Base-by-base conservation (phyloP, 2,113 vertebrate genomes). In the Sorex araneus region DNA sequence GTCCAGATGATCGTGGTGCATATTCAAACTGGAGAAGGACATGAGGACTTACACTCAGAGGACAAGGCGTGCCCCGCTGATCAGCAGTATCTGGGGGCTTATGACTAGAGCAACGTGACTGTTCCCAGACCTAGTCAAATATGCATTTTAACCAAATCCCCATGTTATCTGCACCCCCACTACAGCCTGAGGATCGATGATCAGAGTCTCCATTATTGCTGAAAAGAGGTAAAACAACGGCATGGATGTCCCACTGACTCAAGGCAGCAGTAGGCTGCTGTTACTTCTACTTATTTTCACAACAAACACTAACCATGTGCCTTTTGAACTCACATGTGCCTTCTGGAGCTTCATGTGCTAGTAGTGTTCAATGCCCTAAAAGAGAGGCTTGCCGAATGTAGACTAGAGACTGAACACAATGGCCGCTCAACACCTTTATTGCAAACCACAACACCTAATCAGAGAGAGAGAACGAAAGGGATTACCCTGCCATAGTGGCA, bases 171-270 rank as follows among this genome's bases (percentile, higher is more conserved):
- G 28, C 2, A n/a, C 54, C 19, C 0, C 2, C 0, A 0, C 9
- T 63, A 3, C 84, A 76, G 30, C 77, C 6, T 77, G 64, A 63
- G 1, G 60, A 25, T 23, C 28, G 36, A 23, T 45, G 19, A n/a
- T 64, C 63, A 36, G n/a, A 73, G 19, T 82, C 27, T 3, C 76
- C 43, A 30, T 69, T 78, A 76, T 36, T 78, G 13, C 32, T 79
- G 70, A 69, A 40, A 94, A 57, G 89, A 84, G 69, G 21, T 64
- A 74, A 63, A 77, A 82, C 18, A 45, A 90, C 47, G 84, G 69
- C 4, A 32, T 85, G 30, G 21, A 13, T 88, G 71, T 85, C 47
- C 23, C 30, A 66, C 4, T 57, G 47, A 63, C 84, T 70, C 47
- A 50, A 60, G 60, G 19, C 60, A 81, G 57, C n/a, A 25, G 47